phyloP scores from a whole-genome alignment of 2,113 vertebrate genomes.

The Leptobrachium ailaonicum region DNA sequence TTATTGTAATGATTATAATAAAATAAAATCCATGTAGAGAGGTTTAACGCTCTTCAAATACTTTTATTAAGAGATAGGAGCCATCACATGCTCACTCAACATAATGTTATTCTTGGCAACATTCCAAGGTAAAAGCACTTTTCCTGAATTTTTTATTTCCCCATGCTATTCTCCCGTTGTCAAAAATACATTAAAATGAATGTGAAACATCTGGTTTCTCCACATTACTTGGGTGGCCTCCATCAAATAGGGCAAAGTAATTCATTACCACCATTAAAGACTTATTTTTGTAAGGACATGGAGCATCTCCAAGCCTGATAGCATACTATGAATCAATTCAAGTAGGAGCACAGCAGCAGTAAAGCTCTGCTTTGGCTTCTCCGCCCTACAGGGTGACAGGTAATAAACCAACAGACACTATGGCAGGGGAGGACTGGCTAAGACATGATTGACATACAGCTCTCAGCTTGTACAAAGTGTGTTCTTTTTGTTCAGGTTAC shows the following conservation, averaged over 20 bases:
- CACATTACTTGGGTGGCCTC: constrained; percentile 60
- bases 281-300: constrained; percentile 52
- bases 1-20: too few relatives aligned
- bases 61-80: constrained; percentile 54
- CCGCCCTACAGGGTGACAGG: too few relatives aligned
- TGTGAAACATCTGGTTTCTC: constrained; percentile 83
- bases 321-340: constrained; percentile 44
- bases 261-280: constrained; percentile 65
- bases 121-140: constrained; percentile 71
- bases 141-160: constrained; percentile 59
- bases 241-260: constrained; percentile 72
- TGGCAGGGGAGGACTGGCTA: too few relatives aligned
- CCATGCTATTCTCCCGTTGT: constrained; percentile 76
- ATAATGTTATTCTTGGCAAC: constrained; percentile 70
- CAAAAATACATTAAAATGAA: constrained; percentile 83
- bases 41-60: constrained; percentile 49
- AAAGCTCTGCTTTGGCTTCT: too few relatives aligned
- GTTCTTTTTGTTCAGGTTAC: too few relatives aligned
- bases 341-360: too few relatives aligned
- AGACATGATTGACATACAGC: too few relatives aligned
- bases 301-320: constrained; percentile 58
- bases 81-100: constrained; percentile 60
- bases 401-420: too few relatives aligned
- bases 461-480: too few relatives aligned
- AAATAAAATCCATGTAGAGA: too few relatives aligned